These are phyloP conservation scores for Ctenicera cuprea DNA, from an alignment of 2,888 invertebrate genomes.

Conservation along the genomic window DNA sequence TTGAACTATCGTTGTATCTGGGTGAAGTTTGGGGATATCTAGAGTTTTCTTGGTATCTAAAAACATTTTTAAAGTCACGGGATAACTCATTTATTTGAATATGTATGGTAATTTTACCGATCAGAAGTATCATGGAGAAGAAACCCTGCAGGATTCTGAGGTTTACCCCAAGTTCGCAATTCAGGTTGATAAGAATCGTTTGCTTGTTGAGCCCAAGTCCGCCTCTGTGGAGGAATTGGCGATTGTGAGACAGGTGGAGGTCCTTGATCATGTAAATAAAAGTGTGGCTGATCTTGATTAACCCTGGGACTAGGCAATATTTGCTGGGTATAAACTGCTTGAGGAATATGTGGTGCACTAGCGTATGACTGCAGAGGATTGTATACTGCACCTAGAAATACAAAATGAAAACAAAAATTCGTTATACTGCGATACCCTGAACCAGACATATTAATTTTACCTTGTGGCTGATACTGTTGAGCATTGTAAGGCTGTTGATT, in stretches of 20 bases:
- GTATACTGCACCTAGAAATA: constrained; percentile 60
- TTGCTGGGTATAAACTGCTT: constrained; percentile 76
- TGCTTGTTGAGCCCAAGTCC: constrained; percentile 82
- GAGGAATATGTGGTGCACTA: constrained; percentile 73
- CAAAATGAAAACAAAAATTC: not conserved
- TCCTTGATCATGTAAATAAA: constrained; percentile 84
- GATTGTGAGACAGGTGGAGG: constrained; percentile 72
- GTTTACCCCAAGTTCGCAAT: constrained; percentile 69
- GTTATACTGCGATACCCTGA: not conserved
- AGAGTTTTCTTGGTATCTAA: constrained; percentile 60
- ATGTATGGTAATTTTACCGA: constrained; percentile 12
- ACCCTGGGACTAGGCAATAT: constrained; percentile 55
- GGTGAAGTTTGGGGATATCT: constrained; percentile 58
- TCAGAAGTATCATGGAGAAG: constrained; percentile 78
- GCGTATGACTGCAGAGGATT: constrained; percentile 68
- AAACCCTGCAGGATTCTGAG: constrained; percentile 75
- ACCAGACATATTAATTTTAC: constrained; percentile 43
- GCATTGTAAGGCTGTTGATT: constrained; percentile 70
- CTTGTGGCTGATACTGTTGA: constrained; percentile 75
- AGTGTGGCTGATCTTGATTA: constrained; percentile 76
- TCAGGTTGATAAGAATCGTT: constrained; percentile 63
- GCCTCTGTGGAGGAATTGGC: constrained; percentile 74
- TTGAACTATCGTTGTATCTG: constrained; percentile 46
- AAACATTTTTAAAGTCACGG: no score
- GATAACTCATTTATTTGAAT: no score